Conservation (phyloP, 2,113 vertebrate species). For the Platichthys flesus region DNA sequence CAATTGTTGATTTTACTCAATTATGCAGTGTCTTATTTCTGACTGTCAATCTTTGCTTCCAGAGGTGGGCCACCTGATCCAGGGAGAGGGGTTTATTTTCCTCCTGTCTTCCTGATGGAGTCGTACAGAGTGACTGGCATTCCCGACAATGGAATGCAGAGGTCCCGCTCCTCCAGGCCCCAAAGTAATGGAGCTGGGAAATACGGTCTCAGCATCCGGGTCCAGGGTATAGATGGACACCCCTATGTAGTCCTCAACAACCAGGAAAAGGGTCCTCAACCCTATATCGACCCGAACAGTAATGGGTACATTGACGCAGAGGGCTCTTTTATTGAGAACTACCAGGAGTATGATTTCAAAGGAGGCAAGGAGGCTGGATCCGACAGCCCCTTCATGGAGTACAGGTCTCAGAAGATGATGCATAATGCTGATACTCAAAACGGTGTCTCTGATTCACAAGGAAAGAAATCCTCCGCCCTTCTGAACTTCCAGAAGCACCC, state of each 20-base stretch:
- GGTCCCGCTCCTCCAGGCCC: constrained; percentile 66
- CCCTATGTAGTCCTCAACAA: constrained; percentile 98
- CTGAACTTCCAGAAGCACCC: constrained; percentile 94
- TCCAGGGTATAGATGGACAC: constrained; percentile 96
- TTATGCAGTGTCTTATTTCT: constrained; percentile 51
- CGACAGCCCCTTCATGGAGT: constrained; percentile 81
- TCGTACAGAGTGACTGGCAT: constrained; percentile 86
- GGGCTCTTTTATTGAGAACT: constrained; percentile 77
- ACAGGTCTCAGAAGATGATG: constrained; percentile 79
- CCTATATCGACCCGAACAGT: constrained; percentile 77
- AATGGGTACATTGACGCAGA: constrained; percentile 77
- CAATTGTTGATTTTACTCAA: constrained; percentile 41
- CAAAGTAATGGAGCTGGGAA: constrained; percentile 82
- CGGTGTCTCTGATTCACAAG: constrained; percentile 66
- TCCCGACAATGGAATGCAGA: constrained; percentile 80
- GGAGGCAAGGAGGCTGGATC: constrained; percentile 68
- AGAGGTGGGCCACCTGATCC: constrained; percentile 72
- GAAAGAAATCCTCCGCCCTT: constrained; percentile 77
- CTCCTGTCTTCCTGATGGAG: constrained; percentile 87
- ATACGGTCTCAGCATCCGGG: constrained; percentile 96
- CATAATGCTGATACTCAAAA: constrained; percentile 75
- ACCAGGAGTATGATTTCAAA: constrained; percentile 75
- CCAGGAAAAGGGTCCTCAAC: constrained; percentile 83
- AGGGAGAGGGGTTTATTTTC: constrained; percentile 75
- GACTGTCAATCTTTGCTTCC: constrained; percentile 67